Evolutionary conservation across 2,888 invertebrate species (phyloP), one percentile per base, ranked within the genome.

Genomic region (Watsonalla binaria): DNA sequence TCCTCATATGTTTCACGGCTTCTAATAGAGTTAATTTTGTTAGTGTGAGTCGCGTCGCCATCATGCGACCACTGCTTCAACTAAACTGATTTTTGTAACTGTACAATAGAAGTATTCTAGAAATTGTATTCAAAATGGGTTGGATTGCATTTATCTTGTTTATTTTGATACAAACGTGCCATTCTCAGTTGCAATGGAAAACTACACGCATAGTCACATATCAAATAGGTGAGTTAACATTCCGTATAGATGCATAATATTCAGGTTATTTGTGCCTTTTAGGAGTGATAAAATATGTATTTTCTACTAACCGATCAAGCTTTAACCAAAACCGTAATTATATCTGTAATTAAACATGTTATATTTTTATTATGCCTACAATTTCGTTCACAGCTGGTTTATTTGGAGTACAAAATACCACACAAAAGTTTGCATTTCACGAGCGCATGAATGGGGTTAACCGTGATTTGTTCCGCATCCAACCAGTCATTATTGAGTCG

Each of bases 361-460:
- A 8, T 46, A 48, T 50, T 46, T 46, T 47, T 51, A 33, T 45
- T 54, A 45, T 7, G 15, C n/a, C 24, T 48, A 13, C 5, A 42
- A 42, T 42, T 11, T 42, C 9, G 42, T 42, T 64, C 62, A 34
- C 61, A 90, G 90, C 76, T 46, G 90, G 89, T 6, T 74, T 90
- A 54, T 90, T 90, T 54, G 78, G 84, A 15, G 61, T 59, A 2
- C 56, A 65, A 5, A 72, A 76, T 1, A 45, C 56, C 0, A 78
- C 70, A 5, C 77, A 83, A 55, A 65, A 71, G 45, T 64, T 74
- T 6, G 89, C 90, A 0, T 89, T 89, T 63, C 79, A 82, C 45
- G 88, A 90, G 51, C 84, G 82, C 45, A 78, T 87, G 67, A 67
- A 66, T 11, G 70, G 80, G 52, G 77, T 76, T 0, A 72, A 76